Percentiles rank a stretch among this genome's conserved stretches.
Conservation (phyloP, 2,888 invertebrate species). For the Polymixis flavicincta region DNA sequence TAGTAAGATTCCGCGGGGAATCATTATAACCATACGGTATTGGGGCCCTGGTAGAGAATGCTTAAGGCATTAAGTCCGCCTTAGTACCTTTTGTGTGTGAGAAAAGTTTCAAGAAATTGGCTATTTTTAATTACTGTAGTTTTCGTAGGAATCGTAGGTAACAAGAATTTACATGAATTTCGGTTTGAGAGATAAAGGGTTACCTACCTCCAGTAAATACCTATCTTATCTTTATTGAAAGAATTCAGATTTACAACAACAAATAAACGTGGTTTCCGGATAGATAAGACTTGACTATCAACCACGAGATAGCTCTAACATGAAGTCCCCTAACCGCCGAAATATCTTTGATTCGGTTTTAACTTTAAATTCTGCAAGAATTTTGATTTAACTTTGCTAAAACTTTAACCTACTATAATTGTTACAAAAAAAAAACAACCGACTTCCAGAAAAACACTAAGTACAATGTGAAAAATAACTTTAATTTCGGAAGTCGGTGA, state of each 20-base stretch:
- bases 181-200: neutral
- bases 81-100: too few species aligned
- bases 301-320: neutral
- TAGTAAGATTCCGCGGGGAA: too few species aligned
- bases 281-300: slow-evolving; percentile 26
- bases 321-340: neutral
- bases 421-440: too few species aligned
- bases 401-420: too few species aligned
- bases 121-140: neutral
- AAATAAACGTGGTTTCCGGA: slow-evolving; percentile 33
- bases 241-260: slow-evolving; percentile 20
- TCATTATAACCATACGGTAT: too few species aligned
- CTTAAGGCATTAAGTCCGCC: too few species aligned
- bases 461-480: too few species aligned
- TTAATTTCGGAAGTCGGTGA: too few species aligned
- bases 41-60: too few species aligned
- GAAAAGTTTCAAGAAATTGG: too few species aligned
- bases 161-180: neutral
- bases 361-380: neutral
- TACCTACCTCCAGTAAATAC: neutral
- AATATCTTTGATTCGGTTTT: slow-evolving; percentile 8
- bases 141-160: neutral
- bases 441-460: too few species aligned
- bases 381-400: neutral
- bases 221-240: slow-evolving; percentile 36